Conservation (phyloP, 2,888 invertebrate genomes). For the Galerucella pusilla region DNA sequence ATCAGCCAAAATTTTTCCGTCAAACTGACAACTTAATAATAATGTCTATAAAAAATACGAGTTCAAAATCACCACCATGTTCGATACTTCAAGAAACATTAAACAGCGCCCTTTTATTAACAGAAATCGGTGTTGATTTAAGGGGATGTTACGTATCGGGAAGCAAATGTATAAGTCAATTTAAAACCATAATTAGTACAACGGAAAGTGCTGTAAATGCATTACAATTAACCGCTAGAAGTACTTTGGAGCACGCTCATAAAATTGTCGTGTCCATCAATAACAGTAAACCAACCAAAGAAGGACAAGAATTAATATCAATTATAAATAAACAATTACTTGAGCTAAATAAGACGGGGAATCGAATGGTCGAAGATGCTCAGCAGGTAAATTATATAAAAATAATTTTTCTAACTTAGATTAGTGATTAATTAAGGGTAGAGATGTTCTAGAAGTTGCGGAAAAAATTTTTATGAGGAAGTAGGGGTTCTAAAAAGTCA, state of each 20-base stretch:
- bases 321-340: conserved; percentile 23
- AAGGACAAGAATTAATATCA: conserved; percentile 25
- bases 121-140: conserved; percentile 64
- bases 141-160: conserved; percentile 60
- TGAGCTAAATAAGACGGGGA: background rate
- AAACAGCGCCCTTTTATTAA: conserved; percentile 57
- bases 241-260: conserved; percentile 59
- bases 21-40: conserved; percentile 26
- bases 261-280: conserved; percentile 53
- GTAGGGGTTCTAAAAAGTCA: no score
- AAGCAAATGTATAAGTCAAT: conserved; percentile 62
- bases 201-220: conserved; percentile 60
- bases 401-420: no score
- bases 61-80: conserved; percentile 18
- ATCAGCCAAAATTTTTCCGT: conserved; percentile 14
- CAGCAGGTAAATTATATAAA: background rate
- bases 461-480: no score
- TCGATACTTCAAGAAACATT: conserved; percentile 13
- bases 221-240: conserved; percentile 59
- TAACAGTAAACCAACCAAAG: conserved; percentile 28
- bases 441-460: no score
- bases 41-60: conserved; percentile 30
- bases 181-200: conserved; percentile 59
- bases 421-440: no score
- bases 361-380: conserved; percentile 10